Evolutionary conservation across 2,888 invertebrate genomes (phyloP).

Genomic region (Heterodera filipjevi): DNA sequence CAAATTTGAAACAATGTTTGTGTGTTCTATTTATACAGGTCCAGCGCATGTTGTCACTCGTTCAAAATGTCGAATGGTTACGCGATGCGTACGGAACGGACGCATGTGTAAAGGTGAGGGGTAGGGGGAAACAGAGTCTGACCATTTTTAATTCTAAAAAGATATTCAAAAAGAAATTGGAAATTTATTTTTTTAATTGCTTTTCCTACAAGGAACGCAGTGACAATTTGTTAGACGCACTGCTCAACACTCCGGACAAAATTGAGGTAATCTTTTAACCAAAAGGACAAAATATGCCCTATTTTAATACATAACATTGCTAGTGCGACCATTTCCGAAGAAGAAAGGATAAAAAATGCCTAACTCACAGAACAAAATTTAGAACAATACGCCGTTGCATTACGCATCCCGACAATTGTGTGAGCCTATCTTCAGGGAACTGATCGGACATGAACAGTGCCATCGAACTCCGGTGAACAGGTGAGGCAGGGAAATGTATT

Average conservation of each 20-base stretch:
- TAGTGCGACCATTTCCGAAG: too few species aligned
- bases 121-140: background rate
- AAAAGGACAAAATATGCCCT: too few species aligned
- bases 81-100: constrained; percentile 30
- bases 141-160: too few species aligned
- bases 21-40: constrained; percentile 12
- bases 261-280: background rate
- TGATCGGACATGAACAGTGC: constrained; percentile 28
- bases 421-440: constrained; percentile 31
- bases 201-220: constrained; percentile 32
- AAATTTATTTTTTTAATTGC: background rate
- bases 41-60: constrained; percentile 18
- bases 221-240: constrained; percentile 34
- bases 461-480: constrained; percentile 28
- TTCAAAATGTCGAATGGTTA: constrained; percentile 22
- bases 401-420: constrained; percentile 39
- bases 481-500: background rate
- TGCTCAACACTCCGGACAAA: constrained; percentile 46
- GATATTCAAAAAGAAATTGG: too few species aligned
- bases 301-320: background rate
- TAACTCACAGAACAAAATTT: background rate
- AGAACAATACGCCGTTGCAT: constrained; percentile 45
- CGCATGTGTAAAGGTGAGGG: constrained; percentile 7
- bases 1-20: background rate
- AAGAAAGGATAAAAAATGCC: background rate